Percentiles rank a stretch among this genome's conserved stretches.
These are phyloP conservation scores for Plagodis pulveraria DNA, from an alignment of 2,888 invertebrate genomes.

Conservation along the genomic window DNA sequence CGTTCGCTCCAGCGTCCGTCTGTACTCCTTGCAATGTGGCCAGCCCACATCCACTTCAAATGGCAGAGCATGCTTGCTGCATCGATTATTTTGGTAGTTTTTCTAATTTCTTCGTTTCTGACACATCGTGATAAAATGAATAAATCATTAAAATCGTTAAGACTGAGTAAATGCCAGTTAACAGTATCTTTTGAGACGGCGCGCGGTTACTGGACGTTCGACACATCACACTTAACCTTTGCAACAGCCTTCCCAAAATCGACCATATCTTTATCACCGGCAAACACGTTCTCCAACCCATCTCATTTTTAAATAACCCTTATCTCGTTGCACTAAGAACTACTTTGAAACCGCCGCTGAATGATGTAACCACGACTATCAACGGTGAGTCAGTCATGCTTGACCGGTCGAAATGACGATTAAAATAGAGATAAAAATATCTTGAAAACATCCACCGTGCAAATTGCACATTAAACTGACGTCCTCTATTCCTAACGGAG, in stretches of 20 bases:
- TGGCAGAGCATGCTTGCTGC: too few relatives aligned
- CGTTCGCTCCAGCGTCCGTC: too few relatives aligned
- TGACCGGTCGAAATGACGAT: slow-evolving; percentile 50
- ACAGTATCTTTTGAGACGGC: too few relatives aligned
- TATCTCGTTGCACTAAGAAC: slow-evolving; percentile 19
- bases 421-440: slow-evolving; percentile 52
- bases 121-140: too few relatives aligned
- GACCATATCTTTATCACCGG: slow-evolving; percentile 13
- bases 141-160: too few relatives aligned
- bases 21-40: too few relatives aligned
- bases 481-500: slow-evolving; percentile 31
- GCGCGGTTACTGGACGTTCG: neutral
- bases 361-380: slow-evolving; percentile 32
- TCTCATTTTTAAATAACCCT: slow-evolving; percentile 8
- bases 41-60: too few relatives aligned
- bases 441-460: slow-evolving; percentile 46
- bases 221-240: slow-evolving; percentile 17
- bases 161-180: too few relatives aligned
- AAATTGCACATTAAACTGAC: slow-evolving; percentile 35
- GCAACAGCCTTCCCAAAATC: slow-evolving; percentile 14
- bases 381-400: slow-evolving; percentile 43
- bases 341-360: slow-evolving; percentile 17
- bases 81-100: too few relatives aligned
- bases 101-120: too few relatives aligned
- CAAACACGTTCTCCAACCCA: slow-evolving; percentile 14